Conservation (phyloP, 2,888 invertebrate genomes). For the Zhuqinia jingwanae region DNA sequence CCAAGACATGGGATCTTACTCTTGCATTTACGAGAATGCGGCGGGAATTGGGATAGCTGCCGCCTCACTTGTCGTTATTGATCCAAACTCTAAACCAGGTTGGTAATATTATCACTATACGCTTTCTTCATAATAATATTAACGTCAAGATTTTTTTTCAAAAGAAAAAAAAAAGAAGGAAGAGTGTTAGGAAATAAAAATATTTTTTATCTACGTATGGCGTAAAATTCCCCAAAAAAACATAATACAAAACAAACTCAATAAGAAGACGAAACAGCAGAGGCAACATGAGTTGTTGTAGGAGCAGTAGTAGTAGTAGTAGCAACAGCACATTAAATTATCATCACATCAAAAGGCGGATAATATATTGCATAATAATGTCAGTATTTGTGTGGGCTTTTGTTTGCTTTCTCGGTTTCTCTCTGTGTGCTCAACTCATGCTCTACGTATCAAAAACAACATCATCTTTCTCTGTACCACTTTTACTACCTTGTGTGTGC, state of each 20-base stretch:
- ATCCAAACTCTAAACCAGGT: conserved; percentile 68
- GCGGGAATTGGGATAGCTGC: conserved; percentile 50
- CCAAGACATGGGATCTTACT: conserved; percentile 60
- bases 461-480: too few species aligned
- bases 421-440: not conserved
- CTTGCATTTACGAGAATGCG: conserved; percentile 57
- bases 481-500: too few species aligned
- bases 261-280: too few species aligned
- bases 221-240: not conserved
- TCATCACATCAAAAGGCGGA: not conserved
- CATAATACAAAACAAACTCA: not conserved
- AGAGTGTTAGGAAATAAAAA: not conserved
- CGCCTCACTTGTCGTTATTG: conserved; percentile 65
- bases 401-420: conserved; percentile 48
- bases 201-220: not conserved
- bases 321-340: conserved; percentile 4
- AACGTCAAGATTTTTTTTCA: conserved; percentile 15
- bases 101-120: too few species aligned
- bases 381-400: conserved; percentile 43
- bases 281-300: too few species aligned
- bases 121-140: conserved; percentile 7
- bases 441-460: not conserved
- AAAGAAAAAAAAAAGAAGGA: conserved; percentile 2
- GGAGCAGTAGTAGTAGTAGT: too few species aligned
- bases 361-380: conserved; percentile 15